These are phyloP conservation scores for Apis florea DNA, from an alignment of 1,140 invertebrate species.

Conservation along the genomic window DNA sequence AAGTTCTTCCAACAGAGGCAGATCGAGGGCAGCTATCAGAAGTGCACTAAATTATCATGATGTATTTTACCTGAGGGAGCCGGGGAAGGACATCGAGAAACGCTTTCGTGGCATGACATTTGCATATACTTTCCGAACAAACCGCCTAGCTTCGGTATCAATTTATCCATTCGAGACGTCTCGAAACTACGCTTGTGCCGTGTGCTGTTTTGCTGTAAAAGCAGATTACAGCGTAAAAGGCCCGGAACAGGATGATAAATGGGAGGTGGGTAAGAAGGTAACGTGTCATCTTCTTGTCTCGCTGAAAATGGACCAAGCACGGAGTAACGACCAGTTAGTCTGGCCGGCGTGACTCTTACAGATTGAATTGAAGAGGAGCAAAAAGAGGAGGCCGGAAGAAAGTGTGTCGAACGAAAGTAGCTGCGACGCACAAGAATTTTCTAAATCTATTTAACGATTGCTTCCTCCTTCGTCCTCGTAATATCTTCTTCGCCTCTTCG, in stretches of 20 bases:
- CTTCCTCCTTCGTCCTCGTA: neutral
- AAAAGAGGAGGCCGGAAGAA: neutral
- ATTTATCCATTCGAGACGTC: slow-evolving; percentile 35
- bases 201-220: slow-evolving; percentile 21
- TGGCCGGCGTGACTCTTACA: neutral
- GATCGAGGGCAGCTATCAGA: slow-evolving; percentile 5
- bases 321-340: slow-evolving; percentile 43
- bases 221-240: slow-evolving; percentile 38
- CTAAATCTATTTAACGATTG: neutral
- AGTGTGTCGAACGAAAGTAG: neutral
- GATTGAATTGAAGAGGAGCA: neutral
- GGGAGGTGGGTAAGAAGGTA: neutral
- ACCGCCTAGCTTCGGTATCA: slow-evolving; percentile 40
- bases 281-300: slow-evolving; percentile 43
- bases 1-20: neutral
- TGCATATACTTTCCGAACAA: slow-evolving; percentile 39
- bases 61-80: slow-evolving; percentile 15
- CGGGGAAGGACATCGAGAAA: slow-evolving; percentile 8
- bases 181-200: neutral
- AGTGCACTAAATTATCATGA: slow-evolving; percentile 39
- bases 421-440: neutral
- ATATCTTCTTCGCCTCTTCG: neutral
- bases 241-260: slow-evolving; percentile 25
- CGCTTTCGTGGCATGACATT: slow-evolving; percentile 36
- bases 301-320: slow-evolving; percentile 46